Conservation (phyloP, 2,797 vertebrate species). For the Trematocara caparti region DNA sequence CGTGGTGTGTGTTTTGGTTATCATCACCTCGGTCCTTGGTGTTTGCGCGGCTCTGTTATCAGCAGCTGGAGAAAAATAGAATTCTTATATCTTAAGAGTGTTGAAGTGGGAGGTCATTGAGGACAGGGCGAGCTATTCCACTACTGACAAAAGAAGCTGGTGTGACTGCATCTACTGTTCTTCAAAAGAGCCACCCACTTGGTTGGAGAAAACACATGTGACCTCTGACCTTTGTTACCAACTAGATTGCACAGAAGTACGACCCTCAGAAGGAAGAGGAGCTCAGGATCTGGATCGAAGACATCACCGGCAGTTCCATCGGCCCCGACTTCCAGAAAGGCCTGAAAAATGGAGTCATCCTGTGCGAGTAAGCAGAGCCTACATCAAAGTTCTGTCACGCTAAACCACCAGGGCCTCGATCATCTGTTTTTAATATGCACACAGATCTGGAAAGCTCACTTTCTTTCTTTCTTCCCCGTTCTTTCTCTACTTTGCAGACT, state of each 20-base stretch:
- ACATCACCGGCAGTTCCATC: slow-evolving; percentile 77
- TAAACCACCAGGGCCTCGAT: neutral
- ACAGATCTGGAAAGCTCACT: neutral
- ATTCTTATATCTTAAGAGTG: neutral
- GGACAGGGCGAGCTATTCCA: neutral
- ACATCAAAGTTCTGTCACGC: rapidly evolving
- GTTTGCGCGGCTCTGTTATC: neutral
- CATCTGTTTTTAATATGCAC: neutral
- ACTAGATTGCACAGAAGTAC: slow-evolving; percentile 91
- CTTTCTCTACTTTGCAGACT: slow-evolving; percentile 71
- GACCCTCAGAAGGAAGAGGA: slow-evolving; percentile 89
- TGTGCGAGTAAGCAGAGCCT: slow-evolving; percentile 86
- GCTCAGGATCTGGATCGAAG: slow-evolving; percentile 89
- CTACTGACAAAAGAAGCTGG: neutral
- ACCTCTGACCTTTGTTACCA: neutral
- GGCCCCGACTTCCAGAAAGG: slow-evolving; percentile 92
- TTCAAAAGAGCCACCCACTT: neutral
- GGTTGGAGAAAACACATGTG: neutral
- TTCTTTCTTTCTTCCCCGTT: neutral
- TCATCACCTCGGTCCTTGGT: neutral
- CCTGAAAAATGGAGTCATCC: slow-evolving; percentile 85
- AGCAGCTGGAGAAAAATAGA: neutral
- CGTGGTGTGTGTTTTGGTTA: neutral
- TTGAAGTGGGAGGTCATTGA: neutral
- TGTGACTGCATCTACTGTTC: neutral